phyloP scores from a whole-genome alignment of 2,888 invertebrate genomes.

The Brachylomia viminalis region DNA sequence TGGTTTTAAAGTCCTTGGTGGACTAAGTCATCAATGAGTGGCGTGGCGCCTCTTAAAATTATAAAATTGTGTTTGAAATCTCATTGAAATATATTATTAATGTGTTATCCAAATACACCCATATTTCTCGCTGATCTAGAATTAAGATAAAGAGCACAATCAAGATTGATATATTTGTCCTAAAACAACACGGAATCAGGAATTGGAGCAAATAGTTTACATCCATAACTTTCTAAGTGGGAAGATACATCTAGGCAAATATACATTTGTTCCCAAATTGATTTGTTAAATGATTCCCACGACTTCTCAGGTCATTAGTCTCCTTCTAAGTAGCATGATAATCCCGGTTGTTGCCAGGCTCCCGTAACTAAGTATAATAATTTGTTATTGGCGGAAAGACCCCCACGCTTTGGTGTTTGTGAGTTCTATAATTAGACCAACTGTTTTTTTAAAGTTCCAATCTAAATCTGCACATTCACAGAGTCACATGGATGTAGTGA shows the following conservation, averaged over 20 bases:
- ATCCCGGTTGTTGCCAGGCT: neutral
- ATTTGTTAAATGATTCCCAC: constrained; percentile 13
- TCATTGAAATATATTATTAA: constrained; percentile 2
- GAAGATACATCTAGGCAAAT: neutral
- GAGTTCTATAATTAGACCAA: constrained; percentile 34
- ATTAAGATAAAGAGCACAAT: constrained; percentile 22
- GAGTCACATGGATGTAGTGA: neutral
- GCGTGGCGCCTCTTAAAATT: constrained; percentile 22
- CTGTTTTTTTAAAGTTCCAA: neutral
- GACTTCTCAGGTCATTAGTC: constrained; percentile 19
- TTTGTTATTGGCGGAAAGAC: constrained; percentile 16
- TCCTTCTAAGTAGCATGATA: neutral
- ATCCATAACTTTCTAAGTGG: constrained; percentile 4
- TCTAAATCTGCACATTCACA: neutral
- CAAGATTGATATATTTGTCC: constrained; percentile 38
- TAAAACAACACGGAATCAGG: constrained; percentile 46
- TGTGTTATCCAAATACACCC: constrained; percentile 8
- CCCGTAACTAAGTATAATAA: constrained; percentile 21
- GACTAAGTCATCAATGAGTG: constrained; percentile 13
- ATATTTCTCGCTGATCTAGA: constrained; percentile 18
- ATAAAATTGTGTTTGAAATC: neutral
- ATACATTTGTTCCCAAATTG: constrained; percentile 16
- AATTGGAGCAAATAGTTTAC: constrained; percentile 35
- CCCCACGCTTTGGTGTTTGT: constrained; percentile 13
- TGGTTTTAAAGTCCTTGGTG: constrained; percentile 28